Evolutionary conservation across 2,888 invertebrate genomes (phyloP), one percentile per base, ranked within the genome.

Genomic region (Palloptera scutellata): DNA sequence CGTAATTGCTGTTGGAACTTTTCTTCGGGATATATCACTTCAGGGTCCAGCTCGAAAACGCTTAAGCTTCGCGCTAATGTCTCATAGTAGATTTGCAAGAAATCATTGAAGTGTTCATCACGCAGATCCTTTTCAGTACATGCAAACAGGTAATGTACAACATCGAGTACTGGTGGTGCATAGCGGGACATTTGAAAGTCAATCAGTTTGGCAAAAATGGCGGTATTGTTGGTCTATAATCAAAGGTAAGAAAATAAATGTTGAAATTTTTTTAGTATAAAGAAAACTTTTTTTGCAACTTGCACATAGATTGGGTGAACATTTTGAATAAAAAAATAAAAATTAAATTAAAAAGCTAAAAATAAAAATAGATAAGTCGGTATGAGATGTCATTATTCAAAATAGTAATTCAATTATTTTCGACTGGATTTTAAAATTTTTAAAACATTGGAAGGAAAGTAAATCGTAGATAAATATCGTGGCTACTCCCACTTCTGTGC

Each of bases 161-260:
- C 62, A 70, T 83, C 83, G 0, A 80, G 73, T 0, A 81, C 75
- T 1, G 83, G 83, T 1, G 83, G 75, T 0, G 81, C 75, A 73
- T 81, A 82, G 19, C 83, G 79, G 1, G 81, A 76, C 73, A 83
- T 75, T 72, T 83, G 83, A 70, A 81, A 83, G 67, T 83, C 83
- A 48, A 83, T 76, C 5, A 83, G 69, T 65, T 80, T 79, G 10
- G 82, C 80, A 4, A 74, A 71, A 6, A 71, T 68, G 30, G 82
- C 78, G 57, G 64, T 59, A 1, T 70, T 69, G 53, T 70, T 70
- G 17, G 40, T 19, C 71, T 70, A 45, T 13, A 30, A 48, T 30
- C 9, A 19, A 17, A 60, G 10, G 20, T 52, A 67, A 61, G 57
- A 57, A n/a, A 58, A 57, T 43, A 9, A 62, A 64, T 62, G 57